phyloP scores from a whole-genome alignment of 2,888 invertebrate genomes.

The Eupithecia tripunctaria region DNA sequence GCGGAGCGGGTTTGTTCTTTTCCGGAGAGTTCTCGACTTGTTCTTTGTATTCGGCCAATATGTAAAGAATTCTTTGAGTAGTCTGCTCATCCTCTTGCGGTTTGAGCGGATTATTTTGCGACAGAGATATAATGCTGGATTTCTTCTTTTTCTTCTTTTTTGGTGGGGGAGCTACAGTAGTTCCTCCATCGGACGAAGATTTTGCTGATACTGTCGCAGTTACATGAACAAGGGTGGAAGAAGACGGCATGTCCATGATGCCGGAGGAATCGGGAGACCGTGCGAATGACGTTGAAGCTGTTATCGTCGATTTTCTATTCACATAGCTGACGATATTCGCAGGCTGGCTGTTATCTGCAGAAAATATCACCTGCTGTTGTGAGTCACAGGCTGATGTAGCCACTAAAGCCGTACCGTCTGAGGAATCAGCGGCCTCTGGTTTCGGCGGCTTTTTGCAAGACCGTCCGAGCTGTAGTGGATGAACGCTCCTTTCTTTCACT shows the following conservation, averaged over 20 bases:
- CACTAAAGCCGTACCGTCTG: conserved; percentile 55
- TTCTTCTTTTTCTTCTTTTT: conserved; percentile 78
- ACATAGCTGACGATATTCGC: conserved; percentile 72
- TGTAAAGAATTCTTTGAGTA: conserved; percentile 91
- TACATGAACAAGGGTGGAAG: conserved; percentile 66
- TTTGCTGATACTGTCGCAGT: conserved; percentile 67
- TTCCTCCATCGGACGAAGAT: conserved; percentile 51
- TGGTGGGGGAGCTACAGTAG: conserved; percentile 22
- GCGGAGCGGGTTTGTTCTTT: conserved; percentile 92
- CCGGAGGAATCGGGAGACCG: conserved; percentile 77
- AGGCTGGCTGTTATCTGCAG: conserved; percentile 69
- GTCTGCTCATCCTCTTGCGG: conserved; percentile 93
- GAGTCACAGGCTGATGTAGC: conserved; percentile 59
- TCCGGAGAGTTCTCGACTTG: conserved; percentile 92
- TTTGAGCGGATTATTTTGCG: conserved; percentile 85
- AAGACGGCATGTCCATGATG: conserved; percentile 67
- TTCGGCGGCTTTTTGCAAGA: conserved; percentile 55
- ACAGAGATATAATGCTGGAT: conserved; percentile 84
- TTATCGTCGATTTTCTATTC: conserved; percentile 70
- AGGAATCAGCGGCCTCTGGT: conserved; percentile 61
- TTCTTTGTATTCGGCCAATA: conserved; percentile 91
- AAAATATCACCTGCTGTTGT: conserved; percentile 73
- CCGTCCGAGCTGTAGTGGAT: conserved; percentile 66
- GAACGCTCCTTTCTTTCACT: conserved; percentile 90
- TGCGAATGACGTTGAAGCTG: conserved; percentile 67